A percentile compares a stretch with the other conserved stretches of the same genome.
Conservation (phyloP, 2,113 vertebrate species). For the Hepsetus odoe region DNA sequence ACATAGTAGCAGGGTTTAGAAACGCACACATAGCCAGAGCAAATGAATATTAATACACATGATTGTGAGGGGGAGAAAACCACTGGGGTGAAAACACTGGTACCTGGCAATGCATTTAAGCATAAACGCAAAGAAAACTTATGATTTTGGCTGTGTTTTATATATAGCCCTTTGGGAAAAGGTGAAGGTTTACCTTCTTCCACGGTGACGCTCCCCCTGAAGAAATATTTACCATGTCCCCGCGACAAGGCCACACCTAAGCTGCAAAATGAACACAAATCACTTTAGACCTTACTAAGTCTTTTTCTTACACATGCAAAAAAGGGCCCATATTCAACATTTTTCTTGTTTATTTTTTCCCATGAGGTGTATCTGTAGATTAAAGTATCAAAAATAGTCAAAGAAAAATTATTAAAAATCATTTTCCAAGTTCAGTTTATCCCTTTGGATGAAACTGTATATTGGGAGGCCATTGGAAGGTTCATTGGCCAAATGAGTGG, state of each 20-base stretch:
- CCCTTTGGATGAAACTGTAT: too few relatives aligned
- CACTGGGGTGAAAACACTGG: constrained; percentile 13
- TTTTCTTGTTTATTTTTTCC: too few relatives aligned
- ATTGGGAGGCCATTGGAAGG: too few relatives aligned
- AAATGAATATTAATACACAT: constrained; percentile 60
- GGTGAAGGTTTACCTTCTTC: constrained; percentile 85
- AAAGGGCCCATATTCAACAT: too few relatives aligned
- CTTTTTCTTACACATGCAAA: not conserved
- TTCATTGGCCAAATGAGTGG: too few relatives aligned
- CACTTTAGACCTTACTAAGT: not conserved
- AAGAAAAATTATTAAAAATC: too few relatives aligned
- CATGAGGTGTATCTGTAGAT: too few relatives aligned
- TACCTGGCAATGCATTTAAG: constrained; percentile 36
- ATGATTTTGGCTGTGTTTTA: constrained; percentile 56
- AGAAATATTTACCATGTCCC: constrained; percentile 96
- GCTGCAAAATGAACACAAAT: constrained; percentile 73
- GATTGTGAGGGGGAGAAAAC: constrained; percentile 29
- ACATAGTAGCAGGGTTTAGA: constrained; percentile 40
- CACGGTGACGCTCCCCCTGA: constrained; percentile 93
- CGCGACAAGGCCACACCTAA: constrained; percentile 95
- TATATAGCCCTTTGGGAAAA: constrained; percentile 32
- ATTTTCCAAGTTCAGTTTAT: too few relatives aligned
- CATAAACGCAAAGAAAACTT: constrained; percentile 34
- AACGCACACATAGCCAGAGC: constrained; percentile 24
- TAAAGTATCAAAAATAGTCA: too few relatives aligned